Conservation (phyloP, 2,888 invertebrate genomes). For the Aphidoletes aphidimyza region DNA sequence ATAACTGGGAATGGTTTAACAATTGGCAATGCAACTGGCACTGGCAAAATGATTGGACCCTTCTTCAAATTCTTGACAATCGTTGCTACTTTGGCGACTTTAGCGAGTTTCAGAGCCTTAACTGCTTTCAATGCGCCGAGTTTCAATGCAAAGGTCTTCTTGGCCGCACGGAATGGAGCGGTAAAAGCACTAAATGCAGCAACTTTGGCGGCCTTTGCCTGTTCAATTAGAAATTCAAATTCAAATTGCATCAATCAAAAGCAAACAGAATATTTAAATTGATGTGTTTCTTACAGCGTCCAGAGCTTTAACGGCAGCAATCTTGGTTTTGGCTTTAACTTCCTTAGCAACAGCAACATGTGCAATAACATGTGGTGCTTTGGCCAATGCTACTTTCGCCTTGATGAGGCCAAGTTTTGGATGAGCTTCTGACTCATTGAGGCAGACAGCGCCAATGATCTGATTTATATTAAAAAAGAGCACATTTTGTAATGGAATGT, state of each 20-base stretch:
- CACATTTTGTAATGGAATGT: too few species aligned
- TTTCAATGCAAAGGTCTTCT: conserved; percentile 38
- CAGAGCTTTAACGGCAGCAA: conserved; percentile 2
- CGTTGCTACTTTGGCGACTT: conserved; percentile 9
- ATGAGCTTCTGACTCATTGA: conserved; percentile 4
- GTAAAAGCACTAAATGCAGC: conserved; percentile 44
- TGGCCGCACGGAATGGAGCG: conserved; percentile 26
- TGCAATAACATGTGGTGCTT: conserved; percentile 52
- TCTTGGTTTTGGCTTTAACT: conserved; percentile 43
- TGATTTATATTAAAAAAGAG: too few species aligned
- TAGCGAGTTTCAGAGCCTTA: conserved; percentile 32
- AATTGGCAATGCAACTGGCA: conserved; percentile 47
- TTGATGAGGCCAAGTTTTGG: neutral
- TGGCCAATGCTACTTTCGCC: neutral
- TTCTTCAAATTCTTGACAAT: conserved; percentile 27
- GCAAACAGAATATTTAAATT: neutral
- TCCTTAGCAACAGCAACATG: conserved; percentile 54
- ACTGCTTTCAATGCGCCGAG: neutral
- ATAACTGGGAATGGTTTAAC: neutral
- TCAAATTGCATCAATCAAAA: neutral
- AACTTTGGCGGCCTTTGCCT: conserved; percentile 31
- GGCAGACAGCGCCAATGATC: conserved; percentile 21
- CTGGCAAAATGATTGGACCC: conserved; percentile 20
- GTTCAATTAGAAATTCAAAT: neutral
- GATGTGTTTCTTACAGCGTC: conserved; percentile 28